Conservation (phyloP, 2,888 invertebrate species). For the Lycia hirtaria region DNA sequence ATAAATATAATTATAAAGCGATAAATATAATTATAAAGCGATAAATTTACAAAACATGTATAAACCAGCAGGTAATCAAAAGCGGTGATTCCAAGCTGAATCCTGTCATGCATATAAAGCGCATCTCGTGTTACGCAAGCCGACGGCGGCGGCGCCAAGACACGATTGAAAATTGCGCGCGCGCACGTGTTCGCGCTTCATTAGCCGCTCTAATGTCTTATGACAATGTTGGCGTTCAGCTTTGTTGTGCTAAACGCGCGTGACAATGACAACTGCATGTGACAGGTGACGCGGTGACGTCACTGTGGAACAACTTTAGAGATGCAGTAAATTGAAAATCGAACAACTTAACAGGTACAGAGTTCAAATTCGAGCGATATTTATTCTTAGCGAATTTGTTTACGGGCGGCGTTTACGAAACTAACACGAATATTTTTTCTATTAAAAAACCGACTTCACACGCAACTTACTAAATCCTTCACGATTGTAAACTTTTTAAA, state of each 20-base stretch:
- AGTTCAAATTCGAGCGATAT: no score
- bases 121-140: constrained; percentile 28
- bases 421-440: no score
- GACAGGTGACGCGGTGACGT: constrained; percentile 14
- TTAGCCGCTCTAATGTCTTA: constrained; percentile 57
- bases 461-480: no score
- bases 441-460: no score
- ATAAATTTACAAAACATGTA: no score
- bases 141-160: constrained; percentile 19
- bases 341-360: no score
- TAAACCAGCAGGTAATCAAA: background rate
- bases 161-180: constrained; percentile 22
- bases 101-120: constrained; percentile 7
- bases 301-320: background rate
- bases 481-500: no score
- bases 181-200: constrained; percentile 54
- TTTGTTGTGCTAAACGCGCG: constrained; percentile 36
- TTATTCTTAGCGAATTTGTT: no score
- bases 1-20: no score
- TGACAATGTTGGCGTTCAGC: constrained; percentile 45
- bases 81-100: background rate
- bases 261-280: constrained; percentile 22
- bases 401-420: no score
- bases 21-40: no score
- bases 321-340: no score